Evolutionary conservation across 1,140 invertebrate genomes (phyloP), one percentile per base, ranked within the genome.

Genomic region (Rhyacophila brunnea): DNA sequence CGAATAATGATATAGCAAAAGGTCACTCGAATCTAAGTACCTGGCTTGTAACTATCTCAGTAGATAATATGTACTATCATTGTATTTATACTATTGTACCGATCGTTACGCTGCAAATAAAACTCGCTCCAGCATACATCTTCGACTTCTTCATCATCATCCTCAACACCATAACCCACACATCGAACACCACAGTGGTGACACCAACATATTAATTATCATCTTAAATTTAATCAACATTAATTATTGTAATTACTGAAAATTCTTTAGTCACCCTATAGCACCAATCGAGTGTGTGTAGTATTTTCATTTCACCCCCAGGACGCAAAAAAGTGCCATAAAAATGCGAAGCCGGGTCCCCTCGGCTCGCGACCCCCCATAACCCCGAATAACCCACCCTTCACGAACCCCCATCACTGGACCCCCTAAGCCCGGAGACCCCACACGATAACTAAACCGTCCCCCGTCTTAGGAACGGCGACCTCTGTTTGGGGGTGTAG

Each of bases 311-410:
- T 60, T 64, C 55, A 60, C 62, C 62, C 62, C 58, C 54, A 60
- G 62, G 62, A 60, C 58, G 58, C 62, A 64, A 64, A 64, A 64
- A 64, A 64, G 58, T 64, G 62, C 62, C 62, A 64, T 64, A 64
- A 64, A 64, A 64, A 64, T 64, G 58, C 62, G 51, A 43, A 35
- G 47, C 61, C 48, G 36, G 50, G 56, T 42, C 54, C 62, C 58
- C 58, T 48, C 11, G 6, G 10, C 42, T 32, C 20, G 35, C 20
- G 7, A 46, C 46, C 20, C 11, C 44, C 45, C 34, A 23, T 38
- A 20, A n/a, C 36, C 23, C 38, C 46, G 1, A 11, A 15, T 38
- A 35, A 11, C 9, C 18, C 20, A 2, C 18, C 18, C 17, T 15
- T 15, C 43, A 5, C 43, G 11, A 40, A 13, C 43, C 43, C 23